Conservation (phyloP, 2,888 invertebrate genomes). For the Acronicta leporina region DNA sequence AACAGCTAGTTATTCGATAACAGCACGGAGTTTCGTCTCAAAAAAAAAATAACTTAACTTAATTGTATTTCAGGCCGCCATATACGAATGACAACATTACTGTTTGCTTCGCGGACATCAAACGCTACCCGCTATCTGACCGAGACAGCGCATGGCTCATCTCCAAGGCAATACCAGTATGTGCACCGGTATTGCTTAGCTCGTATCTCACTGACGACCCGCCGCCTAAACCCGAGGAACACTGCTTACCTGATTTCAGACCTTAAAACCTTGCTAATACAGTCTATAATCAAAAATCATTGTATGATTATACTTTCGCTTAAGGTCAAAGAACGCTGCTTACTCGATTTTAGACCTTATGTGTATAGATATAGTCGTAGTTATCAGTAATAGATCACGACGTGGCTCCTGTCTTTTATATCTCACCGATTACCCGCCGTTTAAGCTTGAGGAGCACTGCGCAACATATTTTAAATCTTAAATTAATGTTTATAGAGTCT, state of each 20-base stretch:
- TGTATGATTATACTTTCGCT: no score
- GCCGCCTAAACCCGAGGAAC: conserved; percentile 69
- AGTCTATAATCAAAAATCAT: background rate
- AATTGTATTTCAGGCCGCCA: conserved; percentile 81
- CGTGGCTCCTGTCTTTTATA: background rate
- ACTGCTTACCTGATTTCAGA: conserved; percentile 76
- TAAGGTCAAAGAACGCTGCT: no score
- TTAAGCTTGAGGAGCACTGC: background rate
- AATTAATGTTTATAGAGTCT: background rate
- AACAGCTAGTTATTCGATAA: no score
- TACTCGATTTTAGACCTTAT: background rate
- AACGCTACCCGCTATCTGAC: conserved; percentile 79
- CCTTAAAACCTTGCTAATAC: conserved; percentile 34
- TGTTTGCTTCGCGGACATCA: conserved; percentile 92
- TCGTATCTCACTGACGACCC: conserved; percentile 87
- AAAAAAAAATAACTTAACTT: background rate
- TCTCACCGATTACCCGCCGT: background rate
- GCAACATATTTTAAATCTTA: background rate
- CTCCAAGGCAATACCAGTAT: conserved; percentile 88
- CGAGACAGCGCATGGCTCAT: conserved; percentile 89
- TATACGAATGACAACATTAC: conserved; percentile 89
- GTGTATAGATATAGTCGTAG: rapidly evolving
- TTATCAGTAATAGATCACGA: background rate
- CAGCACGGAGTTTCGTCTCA: no score
- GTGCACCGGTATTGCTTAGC: conserved; percentile 90